Percentiles rank a stretch among this genome's conserved stretches.
phyloP scores from a whole-genome alignment of 2,113 vertebrate species.

The Zosterops borbonicus region DNA sequence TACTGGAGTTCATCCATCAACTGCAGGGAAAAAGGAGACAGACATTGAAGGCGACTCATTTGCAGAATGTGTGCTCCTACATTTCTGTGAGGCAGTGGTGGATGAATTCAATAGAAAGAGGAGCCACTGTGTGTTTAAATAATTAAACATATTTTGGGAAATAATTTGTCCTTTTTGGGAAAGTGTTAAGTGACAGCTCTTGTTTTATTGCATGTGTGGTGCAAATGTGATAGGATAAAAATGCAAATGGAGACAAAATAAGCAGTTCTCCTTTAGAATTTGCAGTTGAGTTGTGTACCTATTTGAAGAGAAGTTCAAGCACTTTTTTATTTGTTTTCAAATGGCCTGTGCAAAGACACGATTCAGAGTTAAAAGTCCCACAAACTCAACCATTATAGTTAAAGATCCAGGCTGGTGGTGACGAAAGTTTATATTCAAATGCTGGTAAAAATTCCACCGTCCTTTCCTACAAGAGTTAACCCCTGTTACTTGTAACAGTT shows the following conservation, averaged over 20 bases:
- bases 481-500: not conserved
- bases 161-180: not conserved
- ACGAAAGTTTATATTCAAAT: not conserved
- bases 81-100: not conserved
- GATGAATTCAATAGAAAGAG: not conserved
- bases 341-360: not conserved
- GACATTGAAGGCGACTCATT: not conserved
- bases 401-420: not conserved
- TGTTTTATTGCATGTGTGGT: not conserved
- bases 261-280: not conserved
- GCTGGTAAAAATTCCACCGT: not conserved
- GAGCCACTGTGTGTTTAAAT: not conserved
- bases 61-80: not conserved
- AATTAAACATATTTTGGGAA: not conserved
- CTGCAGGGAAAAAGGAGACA: not conserved
- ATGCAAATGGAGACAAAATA: not conserved
- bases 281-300: not conserved
- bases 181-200: not conserved
- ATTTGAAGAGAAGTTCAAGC: not conserved
- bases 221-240: not conserved
- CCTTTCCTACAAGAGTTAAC: not conserved
- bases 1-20: slow-evolving; percentile 2
- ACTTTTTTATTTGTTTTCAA: not conserved
- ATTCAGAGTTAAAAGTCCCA: not conserved
- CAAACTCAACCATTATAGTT: not conserved